phyloP scores from a whole-genome alignment of 2,113 vertebrate species.

The Toxotes chatareus region DNA sequence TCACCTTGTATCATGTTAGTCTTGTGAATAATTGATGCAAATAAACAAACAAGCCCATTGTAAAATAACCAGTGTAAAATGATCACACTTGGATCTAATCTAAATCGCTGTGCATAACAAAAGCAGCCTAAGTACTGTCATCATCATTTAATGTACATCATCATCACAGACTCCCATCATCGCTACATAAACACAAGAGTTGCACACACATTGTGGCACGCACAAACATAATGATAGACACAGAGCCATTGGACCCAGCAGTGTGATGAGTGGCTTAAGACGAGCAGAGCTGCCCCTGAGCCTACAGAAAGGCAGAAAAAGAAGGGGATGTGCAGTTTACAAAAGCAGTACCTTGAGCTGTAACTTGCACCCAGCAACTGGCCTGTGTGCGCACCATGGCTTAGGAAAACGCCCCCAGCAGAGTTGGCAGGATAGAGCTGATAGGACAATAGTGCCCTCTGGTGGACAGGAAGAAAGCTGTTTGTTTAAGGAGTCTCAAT shows the following conservation, averaged over 20 bases:
- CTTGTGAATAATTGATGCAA: background rate
- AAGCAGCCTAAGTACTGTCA: background rate
- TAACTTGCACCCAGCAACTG: conserved; percentile 9
- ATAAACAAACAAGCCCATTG: background rate
- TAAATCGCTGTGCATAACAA: background rate
- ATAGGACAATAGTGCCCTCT: conserved; percentile 58
- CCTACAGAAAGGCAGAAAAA: conserved; percentile 10
- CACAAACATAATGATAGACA: background rate
- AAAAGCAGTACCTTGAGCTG: conserved; percentile 1
- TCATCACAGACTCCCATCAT: background rate
- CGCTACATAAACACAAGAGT: background rate
- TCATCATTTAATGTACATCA: background rate
- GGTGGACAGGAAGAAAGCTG: conserved; percentile 23
- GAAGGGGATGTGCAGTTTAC: background rate
- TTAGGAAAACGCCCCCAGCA: conserved; percentile 55
- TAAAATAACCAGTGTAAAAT: background rate
- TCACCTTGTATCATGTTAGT: background rate
- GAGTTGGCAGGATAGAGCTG: background rate
- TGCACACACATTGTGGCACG: background rate
- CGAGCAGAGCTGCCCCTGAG: background rate
- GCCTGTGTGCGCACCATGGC: conserved; percentile 1
- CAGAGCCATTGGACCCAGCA: background rate
- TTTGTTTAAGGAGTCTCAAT: background rate
- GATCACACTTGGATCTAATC: background rate
- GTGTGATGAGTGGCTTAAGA: background rate